These are phyloP conservation scores for Acanthurus leucopareius DNA, from an alignment of 2,797 vertebrate genomes.

Conservation along the genomic window DNA sequence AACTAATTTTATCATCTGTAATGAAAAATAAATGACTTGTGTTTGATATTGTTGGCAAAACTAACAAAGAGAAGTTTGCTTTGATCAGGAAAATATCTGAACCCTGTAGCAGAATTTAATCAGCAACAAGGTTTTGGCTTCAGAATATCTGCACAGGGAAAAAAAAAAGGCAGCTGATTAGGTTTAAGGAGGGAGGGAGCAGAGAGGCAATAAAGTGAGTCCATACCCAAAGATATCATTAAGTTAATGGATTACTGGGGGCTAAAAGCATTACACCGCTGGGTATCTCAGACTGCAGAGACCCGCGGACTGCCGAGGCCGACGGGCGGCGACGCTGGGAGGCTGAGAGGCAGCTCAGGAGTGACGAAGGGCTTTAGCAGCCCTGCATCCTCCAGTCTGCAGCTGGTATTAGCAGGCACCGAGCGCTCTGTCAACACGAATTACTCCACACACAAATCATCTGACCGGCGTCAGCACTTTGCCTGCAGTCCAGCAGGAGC, in stretches of 20 bases:
- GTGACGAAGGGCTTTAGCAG: constrained; percentile 63
- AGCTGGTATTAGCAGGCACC: constrained; percentile 73
- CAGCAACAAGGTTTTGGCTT: constrained; percentile 69
- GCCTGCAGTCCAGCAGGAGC: constrained; percentile 21
- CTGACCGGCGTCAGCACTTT: constrained; percentile 34
- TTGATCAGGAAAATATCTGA: constrained; percentile 81
- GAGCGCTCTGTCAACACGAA: constrained; percentile 67
- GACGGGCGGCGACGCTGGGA: constrained; percentile 18
- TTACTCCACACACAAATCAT: constrained; percentile 68
- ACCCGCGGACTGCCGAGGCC: constrained; percentile 12
- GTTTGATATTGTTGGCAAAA: constrained; percentile 80
- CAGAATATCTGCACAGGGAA: constrained; percentile 55
- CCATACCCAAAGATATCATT: constrained; percentile 68
- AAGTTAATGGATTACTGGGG: constrained; percentile 72
- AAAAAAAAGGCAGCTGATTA: constrained; percentile 62
- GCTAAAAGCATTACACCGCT: constrained; percentile 48
- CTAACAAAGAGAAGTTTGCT: constrained; percentile 70
- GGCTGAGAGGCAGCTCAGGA: constrained; percentile 19
- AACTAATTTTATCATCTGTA: constrained; percentile 60
- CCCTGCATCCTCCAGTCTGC: constrained; percentile 67
- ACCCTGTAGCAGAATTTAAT: constrained; percentile 77
- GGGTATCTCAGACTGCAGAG: constrained; percentile 30
- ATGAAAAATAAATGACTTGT: constrained; percentile 57
- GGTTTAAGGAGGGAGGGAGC: constrained; percentile 48
- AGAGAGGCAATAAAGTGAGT: constrained; percentile 47